phyloP scores from a whole-genome alignment of 35 echinoderm and acorn worm genomes.

The Stichopus chloronotus region DNA sequence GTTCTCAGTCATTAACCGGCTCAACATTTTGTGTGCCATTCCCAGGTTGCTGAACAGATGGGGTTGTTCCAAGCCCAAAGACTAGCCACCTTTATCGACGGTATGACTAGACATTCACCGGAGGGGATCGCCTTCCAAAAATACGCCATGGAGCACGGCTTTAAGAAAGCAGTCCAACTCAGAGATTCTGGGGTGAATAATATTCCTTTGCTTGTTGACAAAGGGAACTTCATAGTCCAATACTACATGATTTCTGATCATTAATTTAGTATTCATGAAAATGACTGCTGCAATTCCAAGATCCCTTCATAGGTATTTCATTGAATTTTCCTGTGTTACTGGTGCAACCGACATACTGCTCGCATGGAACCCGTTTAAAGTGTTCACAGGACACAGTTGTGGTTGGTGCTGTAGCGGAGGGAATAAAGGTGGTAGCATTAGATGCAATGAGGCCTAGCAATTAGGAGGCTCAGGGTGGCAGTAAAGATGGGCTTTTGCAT shows the following conservation, averaged over 20 bases:
- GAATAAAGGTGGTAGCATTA: too few relatives aligned
- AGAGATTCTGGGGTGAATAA: constrained; percentile 74
- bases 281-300: background rate
- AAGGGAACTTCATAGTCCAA: background rate
- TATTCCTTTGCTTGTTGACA: background rate
- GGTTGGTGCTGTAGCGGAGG: too few relatives aligned
- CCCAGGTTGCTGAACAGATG: constrained; percentile 76
- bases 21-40: background rate
- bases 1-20: too few relatives aligned
- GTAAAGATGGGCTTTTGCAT: too few relatives aligned
- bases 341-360: too few relatives aligned
- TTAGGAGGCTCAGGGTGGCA: too few relatives aligned
- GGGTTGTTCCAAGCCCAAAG: constrained; percentile 70
- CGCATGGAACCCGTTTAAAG: too few relatives aligned
- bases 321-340: too few relatives aligned
- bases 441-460: too few relatives aligned
- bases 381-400: too few relatives aligned
- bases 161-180: constrained; percentile 73
- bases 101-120: constrained; percentile 77
- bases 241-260: background rate
- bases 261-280: background rate
- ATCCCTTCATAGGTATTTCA: background rate
- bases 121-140: constrained; percentile 82
- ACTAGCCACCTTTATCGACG: constrained; percentile 73
- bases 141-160: constrained; percentile 55